These are phyloP conservation scores for Tiaroga cobitis DNA, from an alignment of 2,797 vertebrate genomes.

Conservation along the genomic window DNA sequence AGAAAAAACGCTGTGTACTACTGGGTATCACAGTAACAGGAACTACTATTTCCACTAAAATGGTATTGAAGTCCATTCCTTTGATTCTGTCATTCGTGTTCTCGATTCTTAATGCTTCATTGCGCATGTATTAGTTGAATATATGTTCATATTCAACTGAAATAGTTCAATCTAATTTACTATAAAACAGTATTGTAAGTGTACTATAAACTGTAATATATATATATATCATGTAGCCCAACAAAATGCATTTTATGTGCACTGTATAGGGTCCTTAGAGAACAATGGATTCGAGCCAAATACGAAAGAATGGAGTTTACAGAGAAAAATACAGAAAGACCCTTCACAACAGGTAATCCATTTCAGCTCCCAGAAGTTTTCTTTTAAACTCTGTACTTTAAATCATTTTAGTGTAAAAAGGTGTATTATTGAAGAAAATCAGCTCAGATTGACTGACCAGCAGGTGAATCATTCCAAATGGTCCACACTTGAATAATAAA, in stretches of 20 bases:
- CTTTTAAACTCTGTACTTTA: neutral
- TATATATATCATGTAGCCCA: neutral
- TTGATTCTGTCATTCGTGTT: slow-evolving; percentile 17
- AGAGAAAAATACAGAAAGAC: slow-evolving; percentile 73
- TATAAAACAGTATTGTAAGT: neutral
- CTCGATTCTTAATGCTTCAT: slow-evolving; percentile 20
- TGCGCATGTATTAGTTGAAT: neutral
- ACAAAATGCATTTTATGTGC: neutral
- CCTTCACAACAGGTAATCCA: slow-evolving; percentile 83
- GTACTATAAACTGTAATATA: neutral
- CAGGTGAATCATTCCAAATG: too few relatives aligned
- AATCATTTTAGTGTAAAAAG: neutral
- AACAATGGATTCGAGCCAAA: slow-evolving; percentile 96
- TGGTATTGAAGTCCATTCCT: slow-evolving; percentile 29
- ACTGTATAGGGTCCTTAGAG: slow-evolving; percentile 82
- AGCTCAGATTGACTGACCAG: neutral
- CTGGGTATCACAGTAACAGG: slow-evolving; percentile 54
- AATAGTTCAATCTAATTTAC: neutral
- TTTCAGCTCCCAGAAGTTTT: neutral
- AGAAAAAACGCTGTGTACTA: slow-evolving; percentile 21
- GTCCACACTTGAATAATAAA: neutral
- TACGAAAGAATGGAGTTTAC: slow-evolving; percentile 90
- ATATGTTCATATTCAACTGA: neutral
- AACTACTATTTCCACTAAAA: slow-evolving; percentile 51
- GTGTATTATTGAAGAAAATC: neutral